These are phyloP conservation scores for Moxostoma hubbsi DNA, from an alignment of 2,797 vertebrate species.

Conservation along the genomic window DNA sequence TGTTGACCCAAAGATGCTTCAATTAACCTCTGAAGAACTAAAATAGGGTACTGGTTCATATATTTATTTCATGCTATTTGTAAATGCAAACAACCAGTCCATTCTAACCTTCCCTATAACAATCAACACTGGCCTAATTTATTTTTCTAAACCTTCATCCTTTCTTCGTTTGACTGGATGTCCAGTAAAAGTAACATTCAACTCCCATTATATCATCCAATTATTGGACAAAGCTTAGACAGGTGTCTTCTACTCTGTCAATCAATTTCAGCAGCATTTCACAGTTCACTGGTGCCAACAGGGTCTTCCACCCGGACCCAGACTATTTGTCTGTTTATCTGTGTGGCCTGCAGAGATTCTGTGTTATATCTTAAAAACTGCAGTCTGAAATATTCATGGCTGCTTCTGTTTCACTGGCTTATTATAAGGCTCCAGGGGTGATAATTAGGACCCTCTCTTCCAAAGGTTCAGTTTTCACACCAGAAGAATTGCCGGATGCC, in stretches of 20 bases:
- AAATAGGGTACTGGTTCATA: neutral
- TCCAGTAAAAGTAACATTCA: slow-evolving; percentile 9
- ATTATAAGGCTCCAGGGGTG: slow-evolving; percentile 34
- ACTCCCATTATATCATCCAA: slow-evolving; percentile 39
- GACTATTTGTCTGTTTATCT: slow-evolving; percentile 27
- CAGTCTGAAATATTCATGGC: slow-evolving; percentile 62
- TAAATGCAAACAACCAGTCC: slow-evolving; percentile 4
- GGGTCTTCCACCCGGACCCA: slow-evolving; percentile 6
- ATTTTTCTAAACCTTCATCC: slow-evolving; percentile 9
- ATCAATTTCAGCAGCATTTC: slow-evolving; percentile 29
- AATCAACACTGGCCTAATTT: neutral
- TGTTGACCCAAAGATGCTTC: neutral
- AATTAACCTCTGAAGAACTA: neutral
- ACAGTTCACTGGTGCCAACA: slow-evolving; percentile 18
- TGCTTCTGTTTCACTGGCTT: slow-evolving; percentile 48
- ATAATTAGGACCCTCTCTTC: slow-evolving; percentile 14
- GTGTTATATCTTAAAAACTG: slow-evolving; percentile 34
- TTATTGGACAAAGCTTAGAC: slow-evolving; percentile 20
- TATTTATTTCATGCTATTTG: neutral
- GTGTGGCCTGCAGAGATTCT: slow-evolving; percentile 27
- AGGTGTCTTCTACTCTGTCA: slow-evolving; percentile 37
- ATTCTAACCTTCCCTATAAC: neutral
- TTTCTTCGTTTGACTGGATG: slow-evolving; percentile 15
- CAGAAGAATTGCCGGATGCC: neutral
- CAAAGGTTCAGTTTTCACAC: slow-evolving; percentile 32